Percentiles rank a stretch among this genome's conserved stretches.
phyloP scores from a whole-genome alignment of 1,140 invertebrate species.

The Macrocentrus cingulum region DNA sequence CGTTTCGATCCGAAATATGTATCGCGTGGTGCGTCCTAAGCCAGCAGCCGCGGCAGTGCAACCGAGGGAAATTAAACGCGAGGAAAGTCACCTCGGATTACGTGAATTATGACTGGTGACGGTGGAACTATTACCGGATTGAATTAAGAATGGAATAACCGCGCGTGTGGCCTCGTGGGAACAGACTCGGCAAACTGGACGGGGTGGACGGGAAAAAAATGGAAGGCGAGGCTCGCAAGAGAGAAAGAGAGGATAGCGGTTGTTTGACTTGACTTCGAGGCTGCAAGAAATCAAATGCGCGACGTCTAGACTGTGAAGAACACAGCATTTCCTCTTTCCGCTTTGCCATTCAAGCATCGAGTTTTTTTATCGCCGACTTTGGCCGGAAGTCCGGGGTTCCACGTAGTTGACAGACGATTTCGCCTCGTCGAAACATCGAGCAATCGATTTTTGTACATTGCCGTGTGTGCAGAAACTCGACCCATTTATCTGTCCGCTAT shows the following conservation, averaged over 20 bases:
- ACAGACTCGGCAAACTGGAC: neutral
- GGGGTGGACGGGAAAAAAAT: constrained; percentile 8
- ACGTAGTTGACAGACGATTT: no score
- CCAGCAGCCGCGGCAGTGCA: no score
- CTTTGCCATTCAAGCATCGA: constrained; percentile 3
- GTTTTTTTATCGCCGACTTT: no score
- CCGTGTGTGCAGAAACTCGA: no score
- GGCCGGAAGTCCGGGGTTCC: no score
- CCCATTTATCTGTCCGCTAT: no score
- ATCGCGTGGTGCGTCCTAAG: no score
- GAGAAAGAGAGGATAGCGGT: constrained; percentile 17
- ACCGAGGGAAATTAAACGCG: constrained; percentile 7
- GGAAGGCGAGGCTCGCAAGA: neutral
- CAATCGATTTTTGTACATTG: no score
- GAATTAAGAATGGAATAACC: constrained; percentile 1
- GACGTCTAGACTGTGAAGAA: constrained; percentile 21
- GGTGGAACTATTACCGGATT: neutral
- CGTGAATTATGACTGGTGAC: constrained; percentile 11
- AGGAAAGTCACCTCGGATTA: constrained; percentile 16
- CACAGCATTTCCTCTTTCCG: constrained; percentile 4
- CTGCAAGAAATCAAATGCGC: constrained; percentile 14
- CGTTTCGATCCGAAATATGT: constrained; percentile 12
- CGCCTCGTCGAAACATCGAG: no score
- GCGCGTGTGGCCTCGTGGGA: constrained; percentile 11
- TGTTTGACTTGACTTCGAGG: constrained; percentile 14